Percentiles rank a stretch among this genome's conserved stretches.
phyloP scores from a whole-genome alignment of 2,113 vertebrate genomes.

The Syngnathus typhle region DNA sequence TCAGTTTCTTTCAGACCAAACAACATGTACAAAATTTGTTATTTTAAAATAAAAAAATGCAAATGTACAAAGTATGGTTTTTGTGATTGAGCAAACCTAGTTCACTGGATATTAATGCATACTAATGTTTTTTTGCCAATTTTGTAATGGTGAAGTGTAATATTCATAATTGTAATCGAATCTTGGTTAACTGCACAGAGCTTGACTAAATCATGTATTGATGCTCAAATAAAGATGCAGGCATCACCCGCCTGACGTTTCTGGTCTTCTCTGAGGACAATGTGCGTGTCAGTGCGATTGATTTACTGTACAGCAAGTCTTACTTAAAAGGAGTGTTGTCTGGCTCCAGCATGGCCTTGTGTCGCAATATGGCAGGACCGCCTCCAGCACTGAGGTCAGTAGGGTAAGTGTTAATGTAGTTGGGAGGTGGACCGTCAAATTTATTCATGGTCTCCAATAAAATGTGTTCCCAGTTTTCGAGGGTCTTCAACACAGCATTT shows the following conservation, averaged over 20 bases:
- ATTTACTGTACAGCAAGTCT: constrained; percentile 29
- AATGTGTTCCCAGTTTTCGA: constrained; percentile 95
- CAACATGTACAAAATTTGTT: too few species aligned
- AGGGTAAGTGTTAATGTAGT: constrained; percentile 90
- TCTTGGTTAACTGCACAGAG: too few species aligned
- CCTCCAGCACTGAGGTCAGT: constrained; percentile 78
- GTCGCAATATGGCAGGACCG: constrained; percentile 84
- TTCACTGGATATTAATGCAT: too few species aligned
- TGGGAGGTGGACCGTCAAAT: constrained; percentile 91
- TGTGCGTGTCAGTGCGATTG: neutral
- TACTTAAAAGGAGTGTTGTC: constrained; percentile 99
- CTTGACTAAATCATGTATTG: neutral
- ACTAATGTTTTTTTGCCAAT: too few species aligned
- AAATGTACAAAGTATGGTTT: too few species aligned
- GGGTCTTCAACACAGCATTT: constrained; percentile 86
- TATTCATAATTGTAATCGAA: too few species aligned
- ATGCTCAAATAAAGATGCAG: neutral
- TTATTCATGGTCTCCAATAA: constrained; percentile 88
- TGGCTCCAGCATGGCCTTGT: constrained; percentile 96
- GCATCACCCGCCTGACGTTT: neutral
- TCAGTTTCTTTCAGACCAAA: too few species aligned
- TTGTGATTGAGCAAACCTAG: too few species aligned
- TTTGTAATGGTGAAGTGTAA: too few species aligned
- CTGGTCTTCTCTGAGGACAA: neutral
- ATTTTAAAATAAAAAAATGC: too few species aligned